Evolutionary conservation across 2,113 vertebrate species (phyloP), one percentile per base, ranked within the genome.

Genomic region (Pogona vitticeps): DNA sequence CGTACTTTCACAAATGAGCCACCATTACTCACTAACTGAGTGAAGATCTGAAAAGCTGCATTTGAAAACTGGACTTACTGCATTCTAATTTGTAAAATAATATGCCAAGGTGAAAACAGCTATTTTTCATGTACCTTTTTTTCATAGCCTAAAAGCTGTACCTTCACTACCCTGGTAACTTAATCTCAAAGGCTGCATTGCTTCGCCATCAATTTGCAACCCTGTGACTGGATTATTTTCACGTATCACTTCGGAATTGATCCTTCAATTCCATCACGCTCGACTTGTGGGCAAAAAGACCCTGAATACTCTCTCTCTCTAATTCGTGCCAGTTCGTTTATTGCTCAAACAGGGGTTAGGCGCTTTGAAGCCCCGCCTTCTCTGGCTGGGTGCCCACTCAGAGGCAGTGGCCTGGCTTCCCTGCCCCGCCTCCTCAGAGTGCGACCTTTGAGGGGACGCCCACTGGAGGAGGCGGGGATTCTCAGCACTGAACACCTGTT

Each of bases 1-100:
- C 93, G 90, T 93, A 93, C 92, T 94, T 96, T 96, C 82, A 95
- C 92, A 95, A 96, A 94, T 92, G 95, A 95, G 93, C 85, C 96
- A 91, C 93, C 91, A 84, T 96, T 96, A 89, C 80, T 96, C 93
- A 95, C 94, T 88, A 85, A 85, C 17, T 8, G 89, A 94, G 89
- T 91, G 89, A 86, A 92, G 91, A 92, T 94, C 86, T 91, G 89
- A 84, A 90, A 90, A 89, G 83, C 90, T 94, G 76, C 80, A 75
- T 91, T 96, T 92, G 86, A 92, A 86, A 95, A 93, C 88, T 91
- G 42, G 89, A 68, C 89, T 95, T 96, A 85, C 89, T 86, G 65
- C 89, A 91, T 86, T 80, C 91, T 91, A 94, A 92, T 85, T 96
- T 94, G 95, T 90, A 92, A 85, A 95, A 93, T 88, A 92, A 36